Conservation (phyloP, 2,797 vertebrate species). For the Fistularia commersonii region DNA sequence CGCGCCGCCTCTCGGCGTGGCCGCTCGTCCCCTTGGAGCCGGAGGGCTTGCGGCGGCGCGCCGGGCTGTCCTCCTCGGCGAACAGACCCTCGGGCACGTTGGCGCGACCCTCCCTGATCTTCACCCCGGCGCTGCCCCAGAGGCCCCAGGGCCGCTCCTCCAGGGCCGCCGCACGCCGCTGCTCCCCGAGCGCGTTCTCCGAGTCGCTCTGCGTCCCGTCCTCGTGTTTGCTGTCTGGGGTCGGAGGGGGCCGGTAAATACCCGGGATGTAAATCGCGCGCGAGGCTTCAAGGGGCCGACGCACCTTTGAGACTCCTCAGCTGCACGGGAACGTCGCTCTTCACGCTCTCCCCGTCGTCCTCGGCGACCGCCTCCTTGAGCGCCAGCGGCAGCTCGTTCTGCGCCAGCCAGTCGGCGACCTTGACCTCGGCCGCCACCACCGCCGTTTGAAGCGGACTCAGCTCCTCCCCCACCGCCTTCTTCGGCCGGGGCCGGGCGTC, state of each 20-base stretch:
- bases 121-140: slow-evolving; percentile 75
- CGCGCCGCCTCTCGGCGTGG: slow-evolving; percentile 68
- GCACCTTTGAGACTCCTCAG: slow-evolving; percentile 92
- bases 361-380: slow-evolving; percentile 84
- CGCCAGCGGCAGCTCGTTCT: slow-evolving; percentile 91
- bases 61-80: slow-evolving; percentile 86
- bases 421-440: slow-evolving; percentile 96
- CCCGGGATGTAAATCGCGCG: too few relatives aligned
- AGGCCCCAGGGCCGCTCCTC: slow-evolving; percentile 71
- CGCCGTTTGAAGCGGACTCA: slow-evolving; percentile 89
- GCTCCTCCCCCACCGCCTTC: slow-evolving; percentile 81
- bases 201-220: slow-evolving; percentile 96
- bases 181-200: slow-evolving; percentile 86
- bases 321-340: slow-evolving; percentile 93
- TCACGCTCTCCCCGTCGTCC: slow-evolving; percentile 93
- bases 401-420: slow-evolving; percentile 95
- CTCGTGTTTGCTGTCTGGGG: slow-evolving; percentile 90
- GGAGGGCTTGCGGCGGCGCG: slow-evolving; percentile 84
- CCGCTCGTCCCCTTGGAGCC: slow-evolving; percentile 70
- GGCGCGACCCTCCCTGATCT: slow-evolving; percentile 74
- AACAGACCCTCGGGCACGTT: slow-evolving; percentile 86
- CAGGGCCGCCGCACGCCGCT: slow-evolving; percentile 76
- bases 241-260: slow-evolving; percentile 7
- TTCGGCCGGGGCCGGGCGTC: slow-evolving; percentile 87
- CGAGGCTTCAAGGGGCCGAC: slow-evolving; percentile 13